phyloP scores from a whole-genome alignment of 2,113 vertebrate genomes.

The Alethe diademata region DNA sequence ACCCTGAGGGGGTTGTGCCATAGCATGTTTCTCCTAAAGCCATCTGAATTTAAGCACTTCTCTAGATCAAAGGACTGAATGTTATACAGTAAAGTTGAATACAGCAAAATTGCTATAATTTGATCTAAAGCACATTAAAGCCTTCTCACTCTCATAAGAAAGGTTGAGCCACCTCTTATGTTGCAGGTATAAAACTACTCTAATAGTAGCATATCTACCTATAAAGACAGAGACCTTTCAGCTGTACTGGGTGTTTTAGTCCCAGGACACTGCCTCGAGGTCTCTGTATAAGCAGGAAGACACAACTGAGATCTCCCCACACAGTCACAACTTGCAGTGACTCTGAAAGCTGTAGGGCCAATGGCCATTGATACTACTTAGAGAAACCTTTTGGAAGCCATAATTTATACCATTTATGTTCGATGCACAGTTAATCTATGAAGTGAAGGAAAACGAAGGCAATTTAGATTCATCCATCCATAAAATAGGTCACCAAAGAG shows the following conservation, averaged over 20 bases:
- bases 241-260: background rate
- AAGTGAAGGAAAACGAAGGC: background rate
- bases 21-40: background rate
- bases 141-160: background rate
- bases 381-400: background rate
- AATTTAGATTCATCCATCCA: background rate
- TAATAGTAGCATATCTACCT: background rate
- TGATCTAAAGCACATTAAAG: background rate
- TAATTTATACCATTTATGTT: conserved; percentile 23
- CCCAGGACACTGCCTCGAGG: background rate
- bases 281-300: background rate
- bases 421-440: background rate
- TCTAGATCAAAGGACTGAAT: background rate
- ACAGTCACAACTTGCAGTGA: background rate
- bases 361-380: background rate
- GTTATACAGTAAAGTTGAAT: background rate
- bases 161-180: background rate
- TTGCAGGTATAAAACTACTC: background rate
- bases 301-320: background rate
- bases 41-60: background rate
- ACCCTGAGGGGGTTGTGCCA: background rate
- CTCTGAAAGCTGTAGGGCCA: background rate
- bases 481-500: conserved; percentile 32
- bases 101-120: background rate
- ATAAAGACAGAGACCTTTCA: background rate